Evolutionary conservation across 2,113 vertebrate genomes (phyloP), one percentile per base, ranked within the genome.

Genomic region (Sinocyclocheilus anshuiensis): DNA sequence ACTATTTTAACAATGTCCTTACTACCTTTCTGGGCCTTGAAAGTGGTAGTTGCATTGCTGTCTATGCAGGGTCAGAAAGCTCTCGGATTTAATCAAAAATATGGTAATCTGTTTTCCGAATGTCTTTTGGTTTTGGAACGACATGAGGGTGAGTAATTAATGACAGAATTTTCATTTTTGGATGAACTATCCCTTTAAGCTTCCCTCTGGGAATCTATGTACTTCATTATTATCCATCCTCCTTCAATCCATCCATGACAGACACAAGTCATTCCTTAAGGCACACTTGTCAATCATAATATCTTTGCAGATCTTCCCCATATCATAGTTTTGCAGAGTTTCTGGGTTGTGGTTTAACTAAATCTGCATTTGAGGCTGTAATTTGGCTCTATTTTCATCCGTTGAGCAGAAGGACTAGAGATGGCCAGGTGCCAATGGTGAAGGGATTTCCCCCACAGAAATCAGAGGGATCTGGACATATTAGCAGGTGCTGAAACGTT

Each of bases 401-500:
- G 24, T 29, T 45, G 48, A 88, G 45, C 85, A 75, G 81, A 78
- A 61, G 80, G 63, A 36, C 59, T 74, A 72, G 78, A 61, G 18
- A 2, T 48, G 78, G 65, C 77, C 72, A 55, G 59, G 26, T 50
- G 87, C 67, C 72, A 83, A 42, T 16, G 18, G 10, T 57, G 22
- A 80, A 45, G 48, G 83, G 67, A 63, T 59, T 71, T 85, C 85
- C 55, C n/a, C 12, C 45, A 20, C n/a, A 74, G 77, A 65, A 87
- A 85, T 86, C 71, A 85, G 72, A 89, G 55, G 67, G 87, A 84
- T 84, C 81, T 84, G 71, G 84, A 15, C 78, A 84, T 86, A 89
- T 89, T 89, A 91, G 88, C 85, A 88, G 89, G 90, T 90, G 88
- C 75, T 92, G 89, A 93, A 89, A 91, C 69, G 63, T 75, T 57